Evolutionary conservation across 92 coral and sea anemone genomes (phyloP).

Genomic region (Palythoa caribaeorum): DNA sequence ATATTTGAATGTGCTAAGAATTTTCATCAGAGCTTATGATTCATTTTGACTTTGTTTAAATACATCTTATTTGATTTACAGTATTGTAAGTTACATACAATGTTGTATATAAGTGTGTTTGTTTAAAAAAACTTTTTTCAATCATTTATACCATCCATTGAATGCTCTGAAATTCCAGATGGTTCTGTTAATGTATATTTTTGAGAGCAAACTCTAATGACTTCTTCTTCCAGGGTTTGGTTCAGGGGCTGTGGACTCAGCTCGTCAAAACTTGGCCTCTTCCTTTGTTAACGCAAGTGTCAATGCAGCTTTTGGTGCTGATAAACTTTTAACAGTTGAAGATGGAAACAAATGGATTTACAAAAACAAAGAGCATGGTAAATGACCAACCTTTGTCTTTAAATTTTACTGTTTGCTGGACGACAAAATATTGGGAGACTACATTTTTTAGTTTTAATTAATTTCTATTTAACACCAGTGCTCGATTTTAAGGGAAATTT

Average conservation of each 20-base stretch:
- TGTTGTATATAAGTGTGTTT: too few species aligned
- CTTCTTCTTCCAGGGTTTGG: conserved; percentile 71
- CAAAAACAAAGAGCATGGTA: conserved; percentile 98
- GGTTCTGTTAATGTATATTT: not conserved
- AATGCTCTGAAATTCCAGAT: not conserved
- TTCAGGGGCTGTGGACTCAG: conserved; percentile 96
- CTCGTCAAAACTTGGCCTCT: conserved; percentile 95
- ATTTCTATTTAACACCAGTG: too few species aligned
- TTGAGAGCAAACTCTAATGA: not conserved
- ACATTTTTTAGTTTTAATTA: not conserved
- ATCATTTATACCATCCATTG: too few species aligned
- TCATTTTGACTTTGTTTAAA: too few species aligned
- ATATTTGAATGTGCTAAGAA: too few species aligned
- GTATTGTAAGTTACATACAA: too few species aligned
- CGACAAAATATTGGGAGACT: not conserved
- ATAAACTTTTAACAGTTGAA: conserved; percentile 86
- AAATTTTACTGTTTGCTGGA: not conserved
- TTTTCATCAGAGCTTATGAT: too few species aligned
- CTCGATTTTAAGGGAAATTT: too few species aligned
- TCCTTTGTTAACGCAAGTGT: conserved; percentile 98
- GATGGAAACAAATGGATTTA: conserved; percentile 99
- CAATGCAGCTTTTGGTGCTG: conserved; percentile 98
- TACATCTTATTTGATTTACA: too few species aligned
- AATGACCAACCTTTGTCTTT: not conserved
- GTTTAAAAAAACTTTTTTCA: too few species aligned